Base-by-base conservation (phyloP, 53 echinoderm and acorn worm genomes). In the Antedon mediterranea region DNA sequence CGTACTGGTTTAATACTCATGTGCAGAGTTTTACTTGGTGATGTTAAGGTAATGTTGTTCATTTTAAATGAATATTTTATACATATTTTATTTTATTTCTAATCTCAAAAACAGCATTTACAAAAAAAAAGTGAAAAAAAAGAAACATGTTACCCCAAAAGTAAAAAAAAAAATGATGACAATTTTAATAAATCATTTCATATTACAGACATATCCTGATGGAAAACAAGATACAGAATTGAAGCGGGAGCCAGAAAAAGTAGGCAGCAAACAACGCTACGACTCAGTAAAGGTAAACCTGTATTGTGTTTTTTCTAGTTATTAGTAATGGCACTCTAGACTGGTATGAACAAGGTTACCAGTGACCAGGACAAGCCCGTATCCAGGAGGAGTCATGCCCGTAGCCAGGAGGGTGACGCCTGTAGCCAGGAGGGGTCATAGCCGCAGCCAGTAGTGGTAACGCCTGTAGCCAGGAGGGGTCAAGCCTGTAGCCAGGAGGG, bases 241-340 rank as follows among this genome's bases (percentile, higher is more conserved):
- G 27, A 77, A 43, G 31, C 76, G 81, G 42, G 88, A 88, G 30
- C 84, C 88, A 3, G 29, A 71, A 0, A 71, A 73, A 29, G 82
- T 84, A 29, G 77, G 77, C 0, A 72, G 72, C 28, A 83, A 84
- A 43, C 84, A 84, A 31, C 81, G 79, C 76, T 84, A 88, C 33
- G 84, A 88, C 74, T 88, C 88, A 34, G 88, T 84, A 57, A 57
- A 88, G 84, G 88, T 88, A 74, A 33, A 0, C 29, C n/a, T n/a
- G n/a, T n/a, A n/a, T n/a, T n/a, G n/a, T n/a, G n/a, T n/a, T n/a
- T n/a, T n/a, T n/a, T n/a, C n/a, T n/a, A n/a, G n/a, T n/a, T n/a
- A n/a, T 32, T 32, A 28, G 73, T 31, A 13, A 8, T 73, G 23
- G 28, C n/a, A n/a, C n/a, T n/a, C n/a, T n/a, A n/a, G n/a, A n/a